A percentile compares a stretch with the other conserved stretches of the same genome.
Evolutionary conservation across 2,888 invertebrate genomes (phyloP).

Genomic region (Bimastos eiseni): DNA sequence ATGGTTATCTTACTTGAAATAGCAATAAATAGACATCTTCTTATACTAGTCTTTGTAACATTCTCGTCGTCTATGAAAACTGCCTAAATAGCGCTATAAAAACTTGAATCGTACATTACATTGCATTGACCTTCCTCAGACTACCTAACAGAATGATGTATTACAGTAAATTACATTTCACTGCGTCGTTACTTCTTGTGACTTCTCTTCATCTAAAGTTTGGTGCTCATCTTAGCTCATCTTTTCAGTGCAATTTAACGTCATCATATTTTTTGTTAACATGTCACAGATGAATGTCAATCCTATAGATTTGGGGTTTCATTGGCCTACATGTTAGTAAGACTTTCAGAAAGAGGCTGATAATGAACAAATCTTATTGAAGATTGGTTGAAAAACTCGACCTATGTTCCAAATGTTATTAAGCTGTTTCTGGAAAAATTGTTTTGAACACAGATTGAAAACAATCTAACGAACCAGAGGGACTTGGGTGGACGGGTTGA

Average conservation of each 20-base stretch:
- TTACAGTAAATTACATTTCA: neutral
- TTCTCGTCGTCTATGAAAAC: too few relatives aligned
- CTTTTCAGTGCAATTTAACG: neutral
- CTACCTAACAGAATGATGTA: neutral
- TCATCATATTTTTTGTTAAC: neutral
- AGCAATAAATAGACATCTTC: too few relatives aligned
- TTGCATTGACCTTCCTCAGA: neutral
- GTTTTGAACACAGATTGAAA: neutral
- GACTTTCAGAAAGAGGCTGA: neutral
- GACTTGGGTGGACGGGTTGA: neutral
- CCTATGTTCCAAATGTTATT: neutral
- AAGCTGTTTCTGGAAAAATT: neutral
- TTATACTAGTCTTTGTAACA: too few relatives aligned
- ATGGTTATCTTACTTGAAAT: too few relatives aligned
- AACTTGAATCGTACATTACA: too few relatives aligned
- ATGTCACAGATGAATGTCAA: neutral
- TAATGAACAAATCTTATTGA: neutral
- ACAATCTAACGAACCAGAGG: neutral
- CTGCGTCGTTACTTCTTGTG: neutral
- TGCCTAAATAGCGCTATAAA: too few relatives aligned
- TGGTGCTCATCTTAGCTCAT: too few relatives aligned
- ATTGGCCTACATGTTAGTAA: too few relatives aligned
- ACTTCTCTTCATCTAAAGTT: too few relatives aligned
- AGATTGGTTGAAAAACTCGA: neutral
- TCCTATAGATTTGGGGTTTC: neutral